Conservation (phyloP, 2,113 vertebrate genomes). For the Hippolais icterina region DNA sequence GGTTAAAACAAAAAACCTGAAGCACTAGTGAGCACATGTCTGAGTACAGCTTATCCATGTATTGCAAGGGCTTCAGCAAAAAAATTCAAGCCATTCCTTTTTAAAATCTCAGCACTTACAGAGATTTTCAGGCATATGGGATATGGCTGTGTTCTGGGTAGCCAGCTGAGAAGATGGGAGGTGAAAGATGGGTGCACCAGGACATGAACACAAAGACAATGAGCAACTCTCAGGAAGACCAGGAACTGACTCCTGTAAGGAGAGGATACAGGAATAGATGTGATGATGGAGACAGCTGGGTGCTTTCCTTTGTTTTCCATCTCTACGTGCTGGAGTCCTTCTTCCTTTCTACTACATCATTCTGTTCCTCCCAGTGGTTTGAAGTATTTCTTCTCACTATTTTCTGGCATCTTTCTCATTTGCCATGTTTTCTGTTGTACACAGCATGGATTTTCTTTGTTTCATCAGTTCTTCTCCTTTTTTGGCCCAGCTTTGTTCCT, state of each 20-base stretch:
- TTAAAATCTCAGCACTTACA: background rate
- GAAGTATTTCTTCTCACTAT: background rate
- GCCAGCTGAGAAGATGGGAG: background rate
- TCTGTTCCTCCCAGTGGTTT: background rate
- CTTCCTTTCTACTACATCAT: background rate
- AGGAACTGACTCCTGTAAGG: background rate
- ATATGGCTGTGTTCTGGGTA: background rate
- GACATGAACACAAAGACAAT: background rate
- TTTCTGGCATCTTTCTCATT: background rate
- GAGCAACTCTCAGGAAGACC: background rate
- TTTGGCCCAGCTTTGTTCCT: background rate
- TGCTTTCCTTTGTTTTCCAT: background rate
- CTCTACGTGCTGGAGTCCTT: background rate
- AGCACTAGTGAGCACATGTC: fast-evolving
- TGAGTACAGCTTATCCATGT: background rate
- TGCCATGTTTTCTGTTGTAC: background rate
- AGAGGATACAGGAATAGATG: background rate
- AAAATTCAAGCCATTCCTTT: background rate
- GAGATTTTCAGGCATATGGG: background rate
- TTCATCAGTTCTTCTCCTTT: background rate
- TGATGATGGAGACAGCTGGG: background rate
- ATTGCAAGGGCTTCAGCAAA: background rate
- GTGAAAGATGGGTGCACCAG: background rate
- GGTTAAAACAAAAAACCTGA: background rate
- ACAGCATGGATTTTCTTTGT: background rate